These are phyloP conservation scores for Ethmia dodecea DNA, from an alignment of 2,888 invertebrate genomes.

Conservation along the genomic window DNA sequence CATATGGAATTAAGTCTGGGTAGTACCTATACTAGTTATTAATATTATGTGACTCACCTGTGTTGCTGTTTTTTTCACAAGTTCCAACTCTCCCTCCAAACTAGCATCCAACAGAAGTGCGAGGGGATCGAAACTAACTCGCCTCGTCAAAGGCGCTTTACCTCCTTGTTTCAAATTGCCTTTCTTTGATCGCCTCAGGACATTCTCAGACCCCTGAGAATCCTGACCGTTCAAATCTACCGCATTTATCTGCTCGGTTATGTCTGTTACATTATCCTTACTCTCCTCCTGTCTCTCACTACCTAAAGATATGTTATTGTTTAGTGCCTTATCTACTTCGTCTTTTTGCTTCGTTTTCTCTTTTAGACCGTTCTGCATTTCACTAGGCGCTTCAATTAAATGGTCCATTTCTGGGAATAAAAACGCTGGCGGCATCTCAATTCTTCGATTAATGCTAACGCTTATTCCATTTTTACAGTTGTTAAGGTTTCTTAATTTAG, in stretches of 20 bases:
- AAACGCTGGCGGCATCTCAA: constrained; percentile 90
- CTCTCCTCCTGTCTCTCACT: constrained; percentile 62
- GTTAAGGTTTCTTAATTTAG: constrained; percentile 82
- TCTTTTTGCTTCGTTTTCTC: constrained; percentile 55
- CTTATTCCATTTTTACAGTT: constrained; percentile 78
- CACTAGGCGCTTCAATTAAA: constrained; percentile 67
- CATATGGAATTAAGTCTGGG: too few species aligned
- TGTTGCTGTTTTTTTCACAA: constrained; percentile 96
- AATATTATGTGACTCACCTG: too few species aligned
- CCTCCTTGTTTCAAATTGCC: constrained; percentile 88
- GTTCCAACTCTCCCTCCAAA: constrained; percentile 97
- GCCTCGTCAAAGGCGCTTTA: constrained; percentile 84
- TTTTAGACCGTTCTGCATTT: constrained; percentile 47
- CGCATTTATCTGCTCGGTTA: constrained; percentile 69
- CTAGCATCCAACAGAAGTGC: constrained; percentile 97
- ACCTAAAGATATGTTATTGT: constrained; percentile 41
- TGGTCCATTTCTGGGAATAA: constrained; percentile 87
- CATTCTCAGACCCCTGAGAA: constrained; percentile 76
- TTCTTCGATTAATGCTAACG: constrained; percentile 83
- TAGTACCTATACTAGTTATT: too few species aligned
- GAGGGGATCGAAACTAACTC: constrained; percentile 98
- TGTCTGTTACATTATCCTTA: constrained; percentile 60
- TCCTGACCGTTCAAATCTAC: constrained; percentile 72
- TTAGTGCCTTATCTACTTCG: constrained; percentile 61
- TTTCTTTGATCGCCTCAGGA: constrained; percentile 83